These are phyloP conservation scores for Oasisia sp. DNA, from an alignment of 2,888 invertebrate species.

Conservation along the genomic window DNA sequence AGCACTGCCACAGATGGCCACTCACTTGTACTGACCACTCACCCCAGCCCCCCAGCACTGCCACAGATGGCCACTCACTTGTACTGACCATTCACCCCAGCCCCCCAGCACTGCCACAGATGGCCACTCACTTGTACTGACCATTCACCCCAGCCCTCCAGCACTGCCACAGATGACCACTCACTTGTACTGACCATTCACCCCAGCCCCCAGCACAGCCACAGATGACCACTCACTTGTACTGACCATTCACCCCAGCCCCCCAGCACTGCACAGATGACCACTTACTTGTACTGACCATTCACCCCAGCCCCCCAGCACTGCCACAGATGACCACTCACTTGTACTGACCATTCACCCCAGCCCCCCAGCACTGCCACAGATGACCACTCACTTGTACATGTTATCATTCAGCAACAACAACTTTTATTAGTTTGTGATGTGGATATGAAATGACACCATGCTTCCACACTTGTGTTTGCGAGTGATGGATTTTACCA, in stretches of 20 bases:
- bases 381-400: neutral
- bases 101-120: neutral
- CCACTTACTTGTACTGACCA: neutral
- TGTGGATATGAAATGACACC: too few species aligned
- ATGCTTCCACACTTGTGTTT: too few species aligned
- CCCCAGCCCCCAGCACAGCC: neutral
- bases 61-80: neutral
- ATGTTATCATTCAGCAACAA: too few species aligned
- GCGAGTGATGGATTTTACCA: too few species aligned
- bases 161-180: neutral
- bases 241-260: neutral
- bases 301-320: neutral
- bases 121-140: neutral
- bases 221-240: neutral
- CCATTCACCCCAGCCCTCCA: neutral
- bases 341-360: neutral
- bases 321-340: neutral
- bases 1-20: neutral
- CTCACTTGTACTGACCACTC: neutral
- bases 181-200: neutral
- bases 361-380: neutral
- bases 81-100: neutral
- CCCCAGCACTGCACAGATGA: neutral
- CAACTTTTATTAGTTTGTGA: too few species aligned
- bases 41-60: neutral